Base-by-base conservation (phyloP, 2,797 vertebrate species). In the Cygnus olor region DNA sequence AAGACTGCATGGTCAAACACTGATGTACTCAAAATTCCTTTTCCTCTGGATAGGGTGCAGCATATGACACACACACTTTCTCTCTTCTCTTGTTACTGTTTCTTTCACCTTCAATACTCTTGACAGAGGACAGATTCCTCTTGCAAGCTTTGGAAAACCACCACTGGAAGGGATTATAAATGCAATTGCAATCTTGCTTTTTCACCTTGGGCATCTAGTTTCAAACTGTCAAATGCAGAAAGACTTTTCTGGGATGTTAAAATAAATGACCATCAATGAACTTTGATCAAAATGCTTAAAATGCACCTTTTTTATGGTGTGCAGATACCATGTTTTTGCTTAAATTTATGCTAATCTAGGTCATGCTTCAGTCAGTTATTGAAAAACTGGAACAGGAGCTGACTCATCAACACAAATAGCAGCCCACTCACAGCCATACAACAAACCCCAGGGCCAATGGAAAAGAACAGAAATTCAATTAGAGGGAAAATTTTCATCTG, bases 321-420 rank as follows among this genome's bases (percentile, higher is more conserved):
- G 47, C 16, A 64, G 57, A 86, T 14, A 93, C 30, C 28, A 74
- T 6, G 5, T 19, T 58, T 93, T 88, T 91, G 38, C 61, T 91
- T 80, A 79, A 53, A 64, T 90, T 89, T 74, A 80, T 61, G 83
- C 32, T 77, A 93, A 90, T 88, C 49, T 58, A 68, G 77, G 74
- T 84, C 74, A 87, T 63, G 68, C 38, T 90, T 91, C 68, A 90
- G 44, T 54, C 56, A 73, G 71, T 85, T 94, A 93, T 93, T 93
- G 82, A 87, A 70, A 60, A 90, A 66, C 22, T 90, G 83, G 56
- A 94, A 88, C 19, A 64, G 66, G 3, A 90, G 44, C 78, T 94
- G 89, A 95, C 71, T 95, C 96, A 95, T 77, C 94, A 93, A 77
- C 40, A 85, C 77, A 94, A 91, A 42, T 51, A 95, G 56, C 85